Percentiles rank a stretch among this genome's conserved stretches.
phyloP scores from a whole-genome alignment of 2,113 vertebrate species.

The Eulacestoma nigropectus region DNA sequence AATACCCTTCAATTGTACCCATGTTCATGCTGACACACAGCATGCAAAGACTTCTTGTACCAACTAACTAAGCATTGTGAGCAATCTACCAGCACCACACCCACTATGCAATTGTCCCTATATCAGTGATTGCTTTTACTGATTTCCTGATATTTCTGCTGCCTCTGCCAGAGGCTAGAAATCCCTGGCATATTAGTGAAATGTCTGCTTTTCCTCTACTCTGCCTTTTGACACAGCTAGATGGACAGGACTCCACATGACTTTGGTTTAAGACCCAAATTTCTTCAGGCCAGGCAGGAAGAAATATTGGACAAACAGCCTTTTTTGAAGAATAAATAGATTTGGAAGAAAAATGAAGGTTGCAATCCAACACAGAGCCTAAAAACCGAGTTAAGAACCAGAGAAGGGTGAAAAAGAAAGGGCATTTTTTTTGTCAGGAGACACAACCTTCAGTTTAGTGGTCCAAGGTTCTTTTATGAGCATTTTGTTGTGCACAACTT shows the following conservation, averaged over 20 bases:
- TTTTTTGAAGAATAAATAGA: neutral
- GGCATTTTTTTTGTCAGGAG: neutral
- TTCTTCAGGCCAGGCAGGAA: neutral
- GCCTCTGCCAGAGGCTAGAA: neutral
- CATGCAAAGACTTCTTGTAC: neutral
- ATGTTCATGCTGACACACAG: neutral
- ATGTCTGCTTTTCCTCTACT: neutral
- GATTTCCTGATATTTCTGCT: neutral
- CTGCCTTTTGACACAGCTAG: neutral
- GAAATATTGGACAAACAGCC: neutral
- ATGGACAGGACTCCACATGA: fast-evolving
- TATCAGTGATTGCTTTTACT: neutral
- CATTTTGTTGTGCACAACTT: neutral
- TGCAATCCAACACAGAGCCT: neutral
- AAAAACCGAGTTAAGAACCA: neutral
- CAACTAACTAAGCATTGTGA: neutral
- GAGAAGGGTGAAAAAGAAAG: neutral
- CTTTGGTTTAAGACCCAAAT: neutral
- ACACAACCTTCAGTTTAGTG: neutral
- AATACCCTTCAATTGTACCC: neutral
- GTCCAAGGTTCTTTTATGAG: neutral
- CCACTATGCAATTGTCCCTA: neutral
- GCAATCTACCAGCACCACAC: neutral
- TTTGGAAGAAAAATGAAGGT: neutral
- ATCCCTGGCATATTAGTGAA: neutral